phyloP scores from a whole-genome alignment of 2,888 invertebrate genomes.

The Epirrhoe tristata region DNA sequence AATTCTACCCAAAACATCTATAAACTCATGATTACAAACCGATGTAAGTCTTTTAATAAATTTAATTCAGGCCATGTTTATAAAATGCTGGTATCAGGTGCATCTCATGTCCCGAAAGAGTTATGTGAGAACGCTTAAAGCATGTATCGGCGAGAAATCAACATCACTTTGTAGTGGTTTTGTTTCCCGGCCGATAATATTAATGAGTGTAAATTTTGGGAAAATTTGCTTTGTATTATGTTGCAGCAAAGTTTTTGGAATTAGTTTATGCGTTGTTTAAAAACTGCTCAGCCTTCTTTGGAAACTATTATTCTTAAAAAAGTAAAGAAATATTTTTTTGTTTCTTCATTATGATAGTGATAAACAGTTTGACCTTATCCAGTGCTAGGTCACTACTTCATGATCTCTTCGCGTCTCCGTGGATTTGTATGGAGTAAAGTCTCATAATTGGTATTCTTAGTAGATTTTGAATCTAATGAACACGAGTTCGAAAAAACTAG shows the following conservation, averaged over 20 bases:
- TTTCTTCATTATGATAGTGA: too few relatives aligned
- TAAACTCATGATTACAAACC: neutral
- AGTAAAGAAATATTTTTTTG: too few relatives aligned
- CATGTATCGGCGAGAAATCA: conserved; percentile 50
- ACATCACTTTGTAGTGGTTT: conserved; percentile 41
- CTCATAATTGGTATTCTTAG: too few relatives aligned
- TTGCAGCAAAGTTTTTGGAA: conserved; percentile 6
- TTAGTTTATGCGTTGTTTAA: neutral
- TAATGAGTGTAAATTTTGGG: conserved; percentile 32
- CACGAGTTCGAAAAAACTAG: too few relatives aligned
- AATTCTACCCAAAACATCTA: neutral
- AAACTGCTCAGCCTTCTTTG: too few relatives aligned
- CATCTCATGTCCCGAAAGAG: conserved; percentile 63
- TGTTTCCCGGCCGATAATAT: conserved; percentile 25
- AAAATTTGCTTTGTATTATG: conserved; percentile 13
- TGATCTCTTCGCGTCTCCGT: too few relatives aligned
- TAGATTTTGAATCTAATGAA: too few relatives aligned
- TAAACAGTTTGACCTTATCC: too few relatives aligned
- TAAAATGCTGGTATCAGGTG: conserved; percentile 65
- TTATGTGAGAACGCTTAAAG: conserved; percentile 74
- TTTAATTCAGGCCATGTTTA: conserved; percentile 68
- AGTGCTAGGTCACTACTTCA: too few relatives aligned
- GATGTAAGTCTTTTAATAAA: conserved; percentile 55
- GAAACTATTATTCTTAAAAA: too few relatives aligned
- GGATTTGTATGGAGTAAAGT: too few relatives aligned